Percentiles rank a stretch among this genome's conserved stretches.
Evolutionary conservation across 1,140 invertebrate species (phyloP).

Genomic region (Dermatophagoides farinae): DNA sequence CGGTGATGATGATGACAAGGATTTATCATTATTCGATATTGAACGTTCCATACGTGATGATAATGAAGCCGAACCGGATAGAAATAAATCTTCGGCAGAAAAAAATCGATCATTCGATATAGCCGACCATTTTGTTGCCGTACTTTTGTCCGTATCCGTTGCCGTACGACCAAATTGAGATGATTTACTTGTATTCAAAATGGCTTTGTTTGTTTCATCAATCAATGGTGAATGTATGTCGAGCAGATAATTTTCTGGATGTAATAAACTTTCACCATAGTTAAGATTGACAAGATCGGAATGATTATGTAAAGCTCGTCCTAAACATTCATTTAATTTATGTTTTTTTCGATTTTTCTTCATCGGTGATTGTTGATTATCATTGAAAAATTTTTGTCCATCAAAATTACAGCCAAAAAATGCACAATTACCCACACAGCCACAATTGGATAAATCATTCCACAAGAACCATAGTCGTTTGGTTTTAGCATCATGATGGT

Average conservation of each 20-base stretch:
- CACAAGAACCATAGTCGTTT: constrained; percentile 87
- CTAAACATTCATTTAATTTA: not conserved
- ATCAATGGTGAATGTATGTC: constrained; percentile 7
- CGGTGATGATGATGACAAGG: not conserved
- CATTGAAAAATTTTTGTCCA: constrained; percentile 15
- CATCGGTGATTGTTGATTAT: not conserved
- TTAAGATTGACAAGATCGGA: constrained; percentile 34
- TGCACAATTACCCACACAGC: constrained; percentile 75
- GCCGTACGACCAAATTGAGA: not conserved
- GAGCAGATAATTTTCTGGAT: constrained; percentile 53
- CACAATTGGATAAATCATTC: constrained; percentile 58
- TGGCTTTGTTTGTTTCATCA: not conserved
- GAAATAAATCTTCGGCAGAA: constrained; percentile 61
- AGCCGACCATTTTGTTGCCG: not conserved
- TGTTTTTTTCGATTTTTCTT: not conserved
- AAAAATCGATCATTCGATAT: constrained; percentile 60
- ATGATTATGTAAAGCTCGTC: not conserved
- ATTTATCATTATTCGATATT: not conserved
- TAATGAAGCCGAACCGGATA: constrained; percentile 10
- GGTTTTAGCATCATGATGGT: constrained; percentile 61
- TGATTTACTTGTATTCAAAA: not conserved
- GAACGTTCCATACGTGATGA: not conserved
- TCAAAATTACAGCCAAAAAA: constrained; percentile 58
- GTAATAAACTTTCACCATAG: constrained; percentile 79
- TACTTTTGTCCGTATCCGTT: not conserved